These are phyloP conservation scores for Ramphastos sulfuratus DNA, from an alignment of 2,113 vertebrate species.

Conservation along the genomic window DNA sequence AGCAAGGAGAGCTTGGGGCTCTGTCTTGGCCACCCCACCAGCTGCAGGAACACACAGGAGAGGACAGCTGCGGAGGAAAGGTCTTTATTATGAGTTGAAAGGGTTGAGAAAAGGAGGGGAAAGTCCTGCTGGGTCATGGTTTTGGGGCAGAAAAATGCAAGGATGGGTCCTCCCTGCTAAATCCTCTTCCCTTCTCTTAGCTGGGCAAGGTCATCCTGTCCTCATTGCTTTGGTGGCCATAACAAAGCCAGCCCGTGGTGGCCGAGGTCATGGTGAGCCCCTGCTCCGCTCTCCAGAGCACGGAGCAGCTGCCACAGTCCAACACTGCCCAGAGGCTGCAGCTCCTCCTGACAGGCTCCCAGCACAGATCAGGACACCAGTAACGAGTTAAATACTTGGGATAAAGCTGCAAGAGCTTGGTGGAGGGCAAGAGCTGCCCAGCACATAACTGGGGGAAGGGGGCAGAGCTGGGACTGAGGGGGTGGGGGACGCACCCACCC, in stretches of 20 bases:
- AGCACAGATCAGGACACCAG: background rate
- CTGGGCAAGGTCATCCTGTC: background rate
- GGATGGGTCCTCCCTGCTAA: background rate
- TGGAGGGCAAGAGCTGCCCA: rapidly evolving
- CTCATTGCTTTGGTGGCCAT: background rate
- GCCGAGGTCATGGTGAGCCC: rapidly evolving
- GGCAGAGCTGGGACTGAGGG: background rate
- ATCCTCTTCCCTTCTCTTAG: background rate
- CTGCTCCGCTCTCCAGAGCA: rapidly evolving
- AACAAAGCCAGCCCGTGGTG: background rate
- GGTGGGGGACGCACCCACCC: background rate
- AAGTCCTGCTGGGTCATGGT: background rate
- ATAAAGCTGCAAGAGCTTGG: background rate
- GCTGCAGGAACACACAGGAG: background rate
- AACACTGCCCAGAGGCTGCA: background rate
- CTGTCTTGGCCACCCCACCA: rapidly evolving
- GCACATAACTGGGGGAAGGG: background rate
- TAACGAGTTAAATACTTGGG: background rate
- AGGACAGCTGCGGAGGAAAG: background rate
- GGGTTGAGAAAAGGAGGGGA: background rate
- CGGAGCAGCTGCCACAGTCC: background rate
- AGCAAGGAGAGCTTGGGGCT: background rate
- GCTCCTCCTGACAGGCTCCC: background rate
- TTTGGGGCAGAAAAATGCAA: background rate
- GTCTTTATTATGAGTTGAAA: background rate